phyloP scores from a whole-genome alignment of 2,888 invertebrate genomes.

The Sepioteuthis lessoniana region DNA sequence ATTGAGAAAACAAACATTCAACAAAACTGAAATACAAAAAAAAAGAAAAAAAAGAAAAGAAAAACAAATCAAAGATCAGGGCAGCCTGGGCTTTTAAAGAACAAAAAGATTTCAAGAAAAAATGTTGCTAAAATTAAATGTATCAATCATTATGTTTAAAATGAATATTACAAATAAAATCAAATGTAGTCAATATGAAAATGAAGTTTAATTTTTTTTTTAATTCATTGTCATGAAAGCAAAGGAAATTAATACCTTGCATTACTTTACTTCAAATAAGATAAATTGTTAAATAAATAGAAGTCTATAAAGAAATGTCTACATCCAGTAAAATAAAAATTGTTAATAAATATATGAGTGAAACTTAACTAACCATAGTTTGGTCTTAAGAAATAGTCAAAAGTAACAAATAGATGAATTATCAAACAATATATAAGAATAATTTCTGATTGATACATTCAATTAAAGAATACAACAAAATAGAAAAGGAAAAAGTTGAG shows the following conservation, averaged over 20 bases:
- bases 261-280: not conserved
- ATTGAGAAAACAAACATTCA: not conserved
- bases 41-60: too few relatives aligned
- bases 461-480: slow-evolving; percentile 8
- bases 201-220: not conserved
- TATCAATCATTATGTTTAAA: too few relatives aligned
- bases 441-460: not conserved
- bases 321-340: too few relatives aligned
- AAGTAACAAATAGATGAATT: too few relatives aligned
- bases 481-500: not conserved
- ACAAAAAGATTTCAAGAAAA: too few relatives aligned
- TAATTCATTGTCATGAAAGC: too few relatives aligned
- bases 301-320: too few relatives aligned
- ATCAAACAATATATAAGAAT: not conserved
- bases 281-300: not conserved
- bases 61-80: not conserved
- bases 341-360: too few relatives aligned
- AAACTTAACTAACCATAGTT: too few relatives aligned
- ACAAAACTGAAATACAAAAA: not conserved
- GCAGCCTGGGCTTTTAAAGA: not conserved
- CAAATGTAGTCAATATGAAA: not conserved
- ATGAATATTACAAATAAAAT: too few relatives aligned
- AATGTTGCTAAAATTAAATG: too few relatives aligned
- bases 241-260: not conserved
- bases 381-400: too few relatives aligned